Conservation (phyloP, 1,140 invertebrate genomes). For the Lethrus apterus region DNA sequence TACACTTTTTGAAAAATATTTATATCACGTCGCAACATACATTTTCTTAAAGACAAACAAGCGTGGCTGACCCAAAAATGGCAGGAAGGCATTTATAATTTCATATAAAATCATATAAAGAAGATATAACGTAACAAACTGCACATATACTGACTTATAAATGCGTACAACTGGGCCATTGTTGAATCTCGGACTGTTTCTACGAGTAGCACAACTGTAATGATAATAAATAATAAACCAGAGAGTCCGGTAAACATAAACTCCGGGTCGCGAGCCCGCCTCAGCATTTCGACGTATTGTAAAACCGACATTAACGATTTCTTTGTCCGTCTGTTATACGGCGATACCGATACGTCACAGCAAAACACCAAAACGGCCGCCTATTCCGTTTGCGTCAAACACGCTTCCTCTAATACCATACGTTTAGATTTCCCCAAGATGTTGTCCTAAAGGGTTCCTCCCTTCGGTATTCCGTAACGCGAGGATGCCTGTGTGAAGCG, state of each 20-base stretch:
- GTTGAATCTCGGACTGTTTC: conserved; percentile 33
- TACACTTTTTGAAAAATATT: conserved; percentile 23
- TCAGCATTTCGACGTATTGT: conserved; percentile 56
- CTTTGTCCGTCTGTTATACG: conserved; percentile 64
- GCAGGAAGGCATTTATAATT: conserved; percentile 43
- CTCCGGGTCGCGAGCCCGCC: conserved; percentile 51
- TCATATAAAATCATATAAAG: conserved; percentile 28
- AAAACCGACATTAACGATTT: conserved; percentile 59
- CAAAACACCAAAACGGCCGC: conserved; percentile 62
- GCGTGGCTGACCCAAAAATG: conserved; percentile 39
- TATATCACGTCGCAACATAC: conserved; percentile 17
- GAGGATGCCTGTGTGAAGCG: conserved; percentile 67
- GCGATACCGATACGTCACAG: conserved; percentile 63
- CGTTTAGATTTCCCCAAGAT: conserved; percentile 70
- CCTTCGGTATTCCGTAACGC: conserved; percentile 65
- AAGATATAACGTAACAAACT: conserved; percentile 28
- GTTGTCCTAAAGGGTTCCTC: conserved; percentile 72
- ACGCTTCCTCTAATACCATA: conserved; percentile 66
- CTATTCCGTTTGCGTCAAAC: conserved; percentile 54
- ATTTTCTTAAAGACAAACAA: conserved; percentile 23
- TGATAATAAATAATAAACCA: conserved; percentile 49
- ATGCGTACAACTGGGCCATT: conserved; percentile 30
- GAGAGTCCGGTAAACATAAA: conserved; percentile 60
- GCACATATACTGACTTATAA: conserved; percentile 31
- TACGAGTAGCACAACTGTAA: conserved; percentile 39